These are phyloP conservation scores for Amphiura filiformis DNA, from an alignment of 35 echinoderm and acorn worm species.

Conservation along the genomic window DNA sequence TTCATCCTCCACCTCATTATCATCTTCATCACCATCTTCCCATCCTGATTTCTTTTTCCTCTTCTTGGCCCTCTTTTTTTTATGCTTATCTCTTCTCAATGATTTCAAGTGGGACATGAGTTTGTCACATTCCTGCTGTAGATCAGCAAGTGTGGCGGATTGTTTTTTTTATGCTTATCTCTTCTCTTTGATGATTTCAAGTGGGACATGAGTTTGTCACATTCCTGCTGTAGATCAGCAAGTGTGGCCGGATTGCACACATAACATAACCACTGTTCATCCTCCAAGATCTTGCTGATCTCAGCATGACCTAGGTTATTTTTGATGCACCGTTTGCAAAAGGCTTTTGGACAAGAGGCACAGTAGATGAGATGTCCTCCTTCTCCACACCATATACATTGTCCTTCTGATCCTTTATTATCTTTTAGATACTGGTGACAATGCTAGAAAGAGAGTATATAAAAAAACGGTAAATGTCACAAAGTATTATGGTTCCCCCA, in stretches of 20 bases:
- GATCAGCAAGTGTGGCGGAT: too few species aligned
- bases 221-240: too few species aligned
- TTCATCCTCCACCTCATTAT: conserved; percentile 2
- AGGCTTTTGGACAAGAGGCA: conserved; percentile 72
- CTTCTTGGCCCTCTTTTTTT: not conserved
- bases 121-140: too few species aligned
- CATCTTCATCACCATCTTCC: not conserved
- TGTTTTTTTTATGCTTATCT: too few species aligned
- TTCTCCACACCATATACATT: conserved; percentile 91
- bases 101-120: too few species aligned
- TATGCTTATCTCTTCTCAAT: not conserved
- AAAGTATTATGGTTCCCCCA: too few species aligned
- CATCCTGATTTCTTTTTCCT: not conserved
- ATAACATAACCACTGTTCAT: too few species aligned
- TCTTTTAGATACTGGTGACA: conserved; percentile 83
- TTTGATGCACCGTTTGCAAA: conserved; percentile 80
- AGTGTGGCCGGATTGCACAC: too few species aligned
- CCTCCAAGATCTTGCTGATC: conserved; percentile 39
- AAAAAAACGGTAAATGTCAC: not conserved
- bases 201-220: too few species aligned
- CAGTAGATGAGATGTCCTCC: conserved; percentile 86
- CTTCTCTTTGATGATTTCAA: conserved; percentile 4
- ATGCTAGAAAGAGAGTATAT: conserved; percentile 63
- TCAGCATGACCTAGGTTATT: conserved; percentile 65
- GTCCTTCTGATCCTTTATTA: conserved; percentile 73